phyloP scores from a whole-genome alignment of 2,797 vertebrate species.

The Eulemur mongoz region DNA sequence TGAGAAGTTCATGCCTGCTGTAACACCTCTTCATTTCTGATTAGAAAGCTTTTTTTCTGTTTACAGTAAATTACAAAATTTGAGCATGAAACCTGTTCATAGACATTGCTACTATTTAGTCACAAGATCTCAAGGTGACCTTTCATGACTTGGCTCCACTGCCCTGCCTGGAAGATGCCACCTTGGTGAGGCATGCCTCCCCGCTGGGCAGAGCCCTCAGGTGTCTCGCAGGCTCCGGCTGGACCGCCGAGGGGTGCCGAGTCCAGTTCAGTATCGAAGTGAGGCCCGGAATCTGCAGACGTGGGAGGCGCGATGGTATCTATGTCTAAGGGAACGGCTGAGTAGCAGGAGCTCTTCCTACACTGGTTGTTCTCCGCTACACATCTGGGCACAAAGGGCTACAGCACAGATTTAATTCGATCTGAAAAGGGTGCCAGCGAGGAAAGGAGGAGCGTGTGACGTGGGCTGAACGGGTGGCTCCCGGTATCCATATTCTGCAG shows the following conservation, averaged over 20 bases:
- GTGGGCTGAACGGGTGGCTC: not conserved
- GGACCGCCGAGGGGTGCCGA: not conserved
- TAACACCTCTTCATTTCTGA: not conserved
- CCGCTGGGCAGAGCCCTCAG: not conserved
- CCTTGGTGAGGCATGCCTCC: not conserved
- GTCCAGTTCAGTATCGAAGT: not conserved
- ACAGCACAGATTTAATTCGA: not conserved
- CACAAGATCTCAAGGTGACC: not conserved
- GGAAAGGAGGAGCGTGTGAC: not conserved
- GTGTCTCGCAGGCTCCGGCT: no score
- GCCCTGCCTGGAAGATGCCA: not conserved
- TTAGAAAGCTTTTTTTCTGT: not conserved
- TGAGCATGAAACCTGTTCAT: not conserved
- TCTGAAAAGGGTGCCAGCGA: not conserved
- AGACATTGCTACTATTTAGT: not conserved
- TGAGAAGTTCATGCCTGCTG: not conserved
- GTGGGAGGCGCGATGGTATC: not conserved
- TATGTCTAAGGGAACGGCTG: not conserved
- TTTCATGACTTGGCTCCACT: not conserved
- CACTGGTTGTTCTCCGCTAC: not conserved
- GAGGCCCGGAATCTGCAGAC: not conserved
- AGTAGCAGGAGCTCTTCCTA: not conserved
- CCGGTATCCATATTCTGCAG: not conserved
- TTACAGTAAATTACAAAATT: not conserved
- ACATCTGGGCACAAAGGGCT: not conserved